Base-by-base conservation (phyloP, 2,797 vertebrate species). In the Trichosurus vulpecula region DNA sequence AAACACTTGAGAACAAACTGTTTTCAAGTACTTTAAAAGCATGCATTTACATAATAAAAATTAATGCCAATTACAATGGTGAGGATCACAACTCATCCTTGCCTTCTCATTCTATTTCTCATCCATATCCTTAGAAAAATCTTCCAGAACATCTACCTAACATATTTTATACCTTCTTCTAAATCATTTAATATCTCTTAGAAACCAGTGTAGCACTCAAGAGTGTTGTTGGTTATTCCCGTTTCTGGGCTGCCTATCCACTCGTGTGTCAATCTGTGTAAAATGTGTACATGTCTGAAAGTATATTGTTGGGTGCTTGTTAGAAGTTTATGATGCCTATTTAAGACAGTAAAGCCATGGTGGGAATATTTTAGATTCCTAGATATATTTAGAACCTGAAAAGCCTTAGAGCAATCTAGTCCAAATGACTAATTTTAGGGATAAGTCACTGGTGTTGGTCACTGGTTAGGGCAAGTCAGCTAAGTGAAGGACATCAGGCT, bases 21-120 rank as follows among this genome's bases (percentile, higher is more conserved):
- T 91, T 95, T 94, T 92, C 81, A 90, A 53, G 87, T n/a, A 61
- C 52, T 74, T 54, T 94, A 95, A 12, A 58, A 95, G 81, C 91
- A 57, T 52, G 66, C 41, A 87, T 27, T 87, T 93, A 56, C 74
- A 96, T 55, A 90, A 58, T 27, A 87, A 87, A 81, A 87, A 87
- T 87, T 51, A 87, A 87, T 51, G 74, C 41, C 74, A 87, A 87
- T 87, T 87, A 87, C 74, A 87, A 51, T 27, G 41, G 74, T 87
- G 25, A 87, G 41, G 41, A 87, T 51, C 74, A 87, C 41, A 87
- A 87, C 41, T 87, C 22, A 51, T 47, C 74, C 41, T 47, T 51
- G 74, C 31, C 19, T 25, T 81, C 41, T 51, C 41, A 27, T 87
- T 87, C 41, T 87, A 41, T 25, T 87, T 27, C 41, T 47, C 87